Evolutionary conservation across 2,113 vertebrate genomes (phyloP).

Genomic region (Murina feae): DNA sequence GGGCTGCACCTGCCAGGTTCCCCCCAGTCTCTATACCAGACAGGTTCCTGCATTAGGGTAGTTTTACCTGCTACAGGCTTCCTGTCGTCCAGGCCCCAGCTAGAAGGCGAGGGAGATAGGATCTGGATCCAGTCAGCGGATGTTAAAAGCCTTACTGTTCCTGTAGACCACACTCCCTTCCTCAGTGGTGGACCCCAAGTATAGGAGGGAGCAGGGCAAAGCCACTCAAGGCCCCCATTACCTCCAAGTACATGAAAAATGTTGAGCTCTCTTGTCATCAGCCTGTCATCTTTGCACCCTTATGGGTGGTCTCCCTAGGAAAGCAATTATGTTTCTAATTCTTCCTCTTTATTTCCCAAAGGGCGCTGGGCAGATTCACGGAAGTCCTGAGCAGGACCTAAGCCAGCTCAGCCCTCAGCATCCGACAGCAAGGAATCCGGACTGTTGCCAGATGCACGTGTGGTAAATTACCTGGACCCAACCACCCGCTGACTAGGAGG

Average conservation of each 20-base stretch:
- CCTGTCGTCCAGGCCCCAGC: not conserved
- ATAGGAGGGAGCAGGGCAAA: not conserved
- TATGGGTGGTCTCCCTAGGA: not conserved
- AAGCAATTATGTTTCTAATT: not conserved
- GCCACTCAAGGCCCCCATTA: not conserved
- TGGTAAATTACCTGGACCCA: slow-evolving; percentile 51
- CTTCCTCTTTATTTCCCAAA: slow-evolving; percentile 51
- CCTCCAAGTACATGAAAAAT: not conserved
- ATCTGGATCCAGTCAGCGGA: too few relatives aligned
- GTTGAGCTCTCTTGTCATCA: not conserved
- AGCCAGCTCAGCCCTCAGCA: not conserved
- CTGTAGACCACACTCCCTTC: not conserved
- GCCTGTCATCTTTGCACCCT: not conserved
- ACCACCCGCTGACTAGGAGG: not conserved
- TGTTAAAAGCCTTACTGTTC: too few relatives aligned
- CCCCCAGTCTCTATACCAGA: not conserved
- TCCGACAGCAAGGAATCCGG: slow-evolving; percentile 27
- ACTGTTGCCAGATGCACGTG: slow-evolving; percentile 32
- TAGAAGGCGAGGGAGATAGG: not conserved
- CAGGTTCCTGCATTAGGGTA: not conserved
- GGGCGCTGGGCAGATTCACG: slow-evolving; percentile 53
- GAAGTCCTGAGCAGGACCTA: slow-evolving; percentile 16
- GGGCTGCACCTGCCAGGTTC: not conserved
- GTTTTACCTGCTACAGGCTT: not conserved
- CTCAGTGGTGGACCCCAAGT: not conserved